phyloP scores from a whole-genome alignment of 2,113 vertebrate genomes.

The Phycodurus eques region DNA sequence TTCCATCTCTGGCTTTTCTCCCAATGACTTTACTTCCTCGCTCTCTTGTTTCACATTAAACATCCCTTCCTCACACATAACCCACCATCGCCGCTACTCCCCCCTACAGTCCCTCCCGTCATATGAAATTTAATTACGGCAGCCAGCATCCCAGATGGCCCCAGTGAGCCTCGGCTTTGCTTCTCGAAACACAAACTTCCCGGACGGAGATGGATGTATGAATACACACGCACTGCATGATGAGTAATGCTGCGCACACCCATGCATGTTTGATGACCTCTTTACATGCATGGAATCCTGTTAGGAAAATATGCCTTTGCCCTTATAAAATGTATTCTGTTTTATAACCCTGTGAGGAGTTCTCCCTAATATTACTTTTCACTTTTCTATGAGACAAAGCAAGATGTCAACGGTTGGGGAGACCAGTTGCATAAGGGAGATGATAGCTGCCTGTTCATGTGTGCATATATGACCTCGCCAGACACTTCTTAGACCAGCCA shows the following conservation, averaged over 20 bases:
- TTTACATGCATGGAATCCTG: too few species aligned
- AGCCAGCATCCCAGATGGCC: conserved; percentile 62
- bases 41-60: conserved; percentile 8
- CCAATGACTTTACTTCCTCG: conserved; percentile 3
- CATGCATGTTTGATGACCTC: too few species aligned
- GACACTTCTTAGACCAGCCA: too few species aligned
- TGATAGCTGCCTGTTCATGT: too few species aligned
- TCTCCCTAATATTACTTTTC: too few species aligned
- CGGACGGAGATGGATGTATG: conserved; percentile 47
- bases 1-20: not conserved
- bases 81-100: not conserved
- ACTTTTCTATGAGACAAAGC: not conserved
- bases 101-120: conserved; percentile 16
- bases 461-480: too few species aligned
- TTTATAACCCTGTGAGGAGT: too few species aligned
- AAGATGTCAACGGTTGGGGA: conserved; percentile 26
- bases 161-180: conserved; percentile 36
- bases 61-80: conserved; percentile 9
- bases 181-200: conserved; percentile 45
- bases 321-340: too few species aligned
- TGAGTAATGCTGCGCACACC: too few species aligned
- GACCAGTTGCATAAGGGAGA: too few species aligned
- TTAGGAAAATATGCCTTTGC: too few species aligned
- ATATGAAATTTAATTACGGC: conserved; percentile 62
- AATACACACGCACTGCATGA: not conserved